Conservation (phyloP, 1,140 invertebrate genomes). For the Periplaneta americana region DNA sequence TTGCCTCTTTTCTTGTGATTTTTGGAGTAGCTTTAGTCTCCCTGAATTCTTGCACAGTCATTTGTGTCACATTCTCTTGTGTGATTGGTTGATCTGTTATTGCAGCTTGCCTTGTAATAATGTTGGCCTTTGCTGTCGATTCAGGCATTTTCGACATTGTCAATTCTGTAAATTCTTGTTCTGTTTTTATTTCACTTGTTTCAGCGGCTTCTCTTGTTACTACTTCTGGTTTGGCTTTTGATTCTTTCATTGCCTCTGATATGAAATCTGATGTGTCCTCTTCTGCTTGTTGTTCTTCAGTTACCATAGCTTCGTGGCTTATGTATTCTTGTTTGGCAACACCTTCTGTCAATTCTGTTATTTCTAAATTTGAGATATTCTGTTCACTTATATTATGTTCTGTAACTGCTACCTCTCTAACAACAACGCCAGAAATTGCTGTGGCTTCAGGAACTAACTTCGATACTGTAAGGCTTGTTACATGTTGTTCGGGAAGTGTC, state of each 20-base stretch:
- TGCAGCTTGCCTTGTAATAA: neutral
- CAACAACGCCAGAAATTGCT: slow-evolving; percentile 5
- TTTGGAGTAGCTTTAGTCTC: neutral
- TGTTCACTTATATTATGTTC: slow-evolving; percentile 14
- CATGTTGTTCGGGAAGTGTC: slow-evolving; percentile 7
- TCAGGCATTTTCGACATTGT: neutral
- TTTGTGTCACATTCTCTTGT: neutral
- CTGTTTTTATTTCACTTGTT: neutral
- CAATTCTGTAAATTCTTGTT: slow-evolving; percentile 9
- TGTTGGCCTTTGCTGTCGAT: neutral
- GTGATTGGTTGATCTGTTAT: slow-evolving; percentile 3
- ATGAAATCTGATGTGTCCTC: neutral
- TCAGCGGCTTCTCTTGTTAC: slow-evolving; percentile 1
- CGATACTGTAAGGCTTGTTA: neutral
- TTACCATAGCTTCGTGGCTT: slow-evolving; percentile 10
- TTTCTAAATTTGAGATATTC: neutral
- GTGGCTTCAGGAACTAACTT: neutral
- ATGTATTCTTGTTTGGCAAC: slow-evolving; percentile 14
- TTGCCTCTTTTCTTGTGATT: neutral
- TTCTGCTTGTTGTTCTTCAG: slow-evolving; percentile 5
- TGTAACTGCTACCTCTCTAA: slow-evolving; percentile 15
- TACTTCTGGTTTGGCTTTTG: slow-evolving; percentile 2
- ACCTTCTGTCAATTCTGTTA: neutral
- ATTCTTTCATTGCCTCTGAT: neutral
- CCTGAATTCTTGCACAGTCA: neutral